Base-by-base conservation (phyloP, 2,888 invertebrate species). In the Cheilosia variabilis region DNA sequence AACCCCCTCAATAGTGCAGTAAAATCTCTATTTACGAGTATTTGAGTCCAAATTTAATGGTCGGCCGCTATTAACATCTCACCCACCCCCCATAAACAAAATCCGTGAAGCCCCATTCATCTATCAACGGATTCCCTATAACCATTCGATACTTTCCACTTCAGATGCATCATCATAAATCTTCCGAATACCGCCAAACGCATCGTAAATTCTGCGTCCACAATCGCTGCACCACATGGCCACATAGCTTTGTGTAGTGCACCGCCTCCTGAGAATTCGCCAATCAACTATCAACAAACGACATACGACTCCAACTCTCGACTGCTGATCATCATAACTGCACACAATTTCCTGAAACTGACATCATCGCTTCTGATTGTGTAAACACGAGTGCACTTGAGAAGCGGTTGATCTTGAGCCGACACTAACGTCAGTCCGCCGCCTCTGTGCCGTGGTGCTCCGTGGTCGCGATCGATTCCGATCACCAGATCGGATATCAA, bases 321-420 rank as follows among this genome's bases (percentile, higher is more conserved):
- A 27, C 15, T 58, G 37, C 17, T 58, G 57, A 66, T 43, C 83
- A 57, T 63, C 77, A 77, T 77, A 68, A 55, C 53, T 73, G 79
- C 68, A 78, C 68, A 69, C 72, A 53, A 53, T 79, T 84, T 79
- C 83, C 79, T 79, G 68, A 75, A 79, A 63, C 78, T 57, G 63
- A 71, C 68, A 53, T 73, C 79, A 69, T 79, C 68, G 65, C 72
- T 79, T 79, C 43, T 68, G 47, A 58, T 50, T 57, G 31, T 72
- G 62, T 71, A 84, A 71, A 84, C 80, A 80, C 31, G 58, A 65
- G 63, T 65, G 80, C 68, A 84, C 79, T 79, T 78, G 75, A 69
- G 79, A 75, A 79, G 79, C 69, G 47, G 80, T 71, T 76, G 80
- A 86, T 86, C 84, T 80, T 80, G 80, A 55, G 76, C 65, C 65